Conservation (phyloP, 2,113 vertebrate species). For the Hassar affinis region DNA sequence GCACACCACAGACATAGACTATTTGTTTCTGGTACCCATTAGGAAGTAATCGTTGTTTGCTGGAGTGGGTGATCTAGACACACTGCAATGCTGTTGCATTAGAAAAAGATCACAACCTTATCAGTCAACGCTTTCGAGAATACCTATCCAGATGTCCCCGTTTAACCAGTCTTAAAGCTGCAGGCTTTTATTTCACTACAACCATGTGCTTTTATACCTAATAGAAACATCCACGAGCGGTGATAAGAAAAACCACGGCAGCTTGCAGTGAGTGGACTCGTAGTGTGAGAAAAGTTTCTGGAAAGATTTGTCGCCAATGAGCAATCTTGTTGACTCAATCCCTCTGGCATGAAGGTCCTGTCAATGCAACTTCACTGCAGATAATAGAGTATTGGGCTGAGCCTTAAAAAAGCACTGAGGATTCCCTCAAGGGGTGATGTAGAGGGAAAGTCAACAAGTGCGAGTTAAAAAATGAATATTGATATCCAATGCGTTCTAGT, state of each 20-base stretch:
- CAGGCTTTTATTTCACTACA: background rate
- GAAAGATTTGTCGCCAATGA: background rate
- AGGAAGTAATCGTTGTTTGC: background rate
- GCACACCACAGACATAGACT: background rate
- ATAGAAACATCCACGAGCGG: slow-evolving; percentile 3
- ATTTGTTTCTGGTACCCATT: background rate
- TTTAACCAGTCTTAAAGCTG: background rate
- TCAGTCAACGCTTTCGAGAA: background rate
- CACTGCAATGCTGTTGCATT: background rate
- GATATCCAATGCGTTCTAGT: background rate
- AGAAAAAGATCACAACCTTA: background rate
- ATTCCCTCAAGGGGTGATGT: background rate
- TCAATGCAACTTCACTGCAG: background rate
- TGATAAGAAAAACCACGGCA: background rate
- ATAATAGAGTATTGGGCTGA: slow-evolving; percentile 5
- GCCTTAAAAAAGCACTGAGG: background rate
- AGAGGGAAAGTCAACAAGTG: slow-evolving; percentile 10
- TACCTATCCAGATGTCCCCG: background rate
- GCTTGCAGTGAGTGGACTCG: background rate
- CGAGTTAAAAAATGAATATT: slow-evolving; percentile 15
- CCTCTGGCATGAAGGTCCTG: slow-evolving; percentile 3
- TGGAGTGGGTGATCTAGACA: background rate
- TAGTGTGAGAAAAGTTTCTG: background rate
- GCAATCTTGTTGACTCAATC: background rate
- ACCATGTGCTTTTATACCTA: background rate